These are phyloP conservation scores for Hoplodrina ambigua DNA, from an alignment of 2,888 invertebrate genomes.

Conservation along the genomic window DNA sequence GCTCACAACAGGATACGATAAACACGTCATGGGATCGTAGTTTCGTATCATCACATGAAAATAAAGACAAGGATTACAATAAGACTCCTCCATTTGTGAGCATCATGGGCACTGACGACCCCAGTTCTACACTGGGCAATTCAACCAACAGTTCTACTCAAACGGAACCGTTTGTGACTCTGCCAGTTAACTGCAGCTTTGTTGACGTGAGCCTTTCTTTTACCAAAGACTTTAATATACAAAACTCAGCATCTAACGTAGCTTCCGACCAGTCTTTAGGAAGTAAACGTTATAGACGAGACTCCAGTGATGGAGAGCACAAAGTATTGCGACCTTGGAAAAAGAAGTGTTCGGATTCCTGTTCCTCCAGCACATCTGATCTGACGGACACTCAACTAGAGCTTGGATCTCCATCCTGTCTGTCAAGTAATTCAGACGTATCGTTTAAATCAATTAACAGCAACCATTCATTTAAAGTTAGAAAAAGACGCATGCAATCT, in stretches of 20 bases:
- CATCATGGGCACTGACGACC: conserved; percentile 76
- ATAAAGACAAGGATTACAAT: conserved; percentile 68
- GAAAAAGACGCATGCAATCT: conserved; percentile 81
- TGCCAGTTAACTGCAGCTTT: conserved; percentile 69
- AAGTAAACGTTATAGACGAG: conserved; percentile 78
- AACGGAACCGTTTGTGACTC: conserved; percentile 73
- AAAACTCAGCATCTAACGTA: conserved; percentile 74
- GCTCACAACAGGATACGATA: conserved; percentile 68
- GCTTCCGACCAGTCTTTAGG: conserved; percentile 72
- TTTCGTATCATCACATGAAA: conserved; percentile 71
- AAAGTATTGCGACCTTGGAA: conserved; percentile 76
- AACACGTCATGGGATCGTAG: conserved; percentile 82
- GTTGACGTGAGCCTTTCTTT: conserved; percentile 79
- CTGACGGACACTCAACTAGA: conserved; percentile 69
- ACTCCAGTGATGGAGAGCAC: conserved; percentile 74
- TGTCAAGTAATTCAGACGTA: conserved; percentile 80
- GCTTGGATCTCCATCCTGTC: conserved; percentile 67
- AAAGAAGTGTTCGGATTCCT: conserved; percentile 79
- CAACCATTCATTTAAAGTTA: conserved; percentile 80
- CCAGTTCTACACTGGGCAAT: conserved; percentile 67
- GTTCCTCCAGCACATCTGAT: conserved; percentile 77
- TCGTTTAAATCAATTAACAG: conserved; percentile 86
- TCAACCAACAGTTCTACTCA: conserved; percentile 76
- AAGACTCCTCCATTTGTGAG: conserved; percentile 80
- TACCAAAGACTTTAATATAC: conserved; percentile 74